phyloP scores from a whole-genome alignment of 2,888 invertebrate species.

The Heliconius aoede region DNA sequence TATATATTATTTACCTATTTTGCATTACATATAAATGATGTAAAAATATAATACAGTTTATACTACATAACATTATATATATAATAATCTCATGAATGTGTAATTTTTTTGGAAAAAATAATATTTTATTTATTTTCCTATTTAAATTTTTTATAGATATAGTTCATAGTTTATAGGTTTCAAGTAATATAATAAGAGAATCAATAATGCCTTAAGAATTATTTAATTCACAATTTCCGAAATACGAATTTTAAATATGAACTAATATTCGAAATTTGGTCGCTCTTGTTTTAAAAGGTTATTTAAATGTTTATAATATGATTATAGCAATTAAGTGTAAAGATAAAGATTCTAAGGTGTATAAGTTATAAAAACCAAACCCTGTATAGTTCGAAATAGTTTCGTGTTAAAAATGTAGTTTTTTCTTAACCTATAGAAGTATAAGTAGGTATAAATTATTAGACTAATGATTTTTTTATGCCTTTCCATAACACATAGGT shows the following conservation, averaged over 20 bases:
- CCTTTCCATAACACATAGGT: too few species aligned
- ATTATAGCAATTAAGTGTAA: not conserved
- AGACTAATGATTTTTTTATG: too few species aligned
- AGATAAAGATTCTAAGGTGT: not conserved
- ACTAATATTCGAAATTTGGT: conserved; percentile 3
- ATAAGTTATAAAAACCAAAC: conserved; percentile 3
- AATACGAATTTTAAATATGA: not conserved
- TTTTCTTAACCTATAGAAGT: not conserved
- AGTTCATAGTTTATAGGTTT: too few species aligned
- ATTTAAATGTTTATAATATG: not conserved
- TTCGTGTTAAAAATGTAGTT: not conserved
- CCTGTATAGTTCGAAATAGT: not conserved
- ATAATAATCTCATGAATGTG: not conserved
- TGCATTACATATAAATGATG: not conserved
- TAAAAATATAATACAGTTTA: not conserved
- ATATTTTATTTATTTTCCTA: not conserved
- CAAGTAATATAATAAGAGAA: too few species aligned
- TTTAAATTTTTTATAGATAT: not conserved
- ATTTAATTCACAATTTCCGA: not conserved
- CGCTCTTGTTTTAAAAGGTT: not conserved
- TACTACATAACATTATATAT: not conserved
- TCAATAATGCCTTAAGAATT: too few species aligned
- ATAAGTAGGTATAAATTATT: too few species aligned
- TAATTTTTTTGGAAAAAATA: not conserved
- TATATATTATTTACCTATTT: not conserved